Percentiles rank a stretch among this genome's conserved stretches.
These are phyloP conservation scores for Scaptomyza cyrtandrae DNA, from an alignment of 2,888 invertebrate genomes.

Conservation along the genomic window DNA sequence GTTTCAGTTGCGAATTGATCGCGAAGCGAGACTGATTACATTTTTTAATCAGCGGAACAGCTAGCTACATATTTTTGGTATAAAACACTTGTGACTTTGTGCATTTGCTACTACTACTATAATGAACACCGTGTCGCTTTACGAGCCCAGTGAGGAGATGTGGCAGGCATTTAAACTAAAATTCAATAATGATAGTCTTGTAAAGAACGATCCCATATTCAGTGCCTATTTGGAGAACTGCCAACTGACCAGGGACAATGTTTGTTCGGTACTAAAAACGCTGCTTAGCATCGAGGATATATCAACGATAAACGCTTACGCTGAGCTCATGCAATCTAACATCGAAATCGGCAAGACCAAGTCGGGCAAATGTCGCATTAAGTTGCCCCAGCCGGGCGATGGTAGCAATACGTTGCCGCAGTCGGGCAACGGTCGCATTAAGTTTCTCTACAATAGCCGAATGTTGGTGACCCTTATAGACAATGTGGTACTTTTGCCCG, in stretches of 20 bases:
- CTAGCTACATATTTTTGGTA: not conserved
- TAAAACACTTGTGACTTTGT: not conserved
- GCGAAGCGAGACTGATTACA: not conserved
- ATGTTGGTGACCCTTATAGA: conserved; percentile 17
- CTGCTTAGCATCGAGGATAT: conserved; percentile 79
- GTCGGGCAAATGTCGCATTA: not conserved
- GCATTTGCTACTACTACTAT: not conserved
- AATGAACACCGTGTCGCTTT: not conserved
- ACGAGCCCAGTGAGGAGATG: conserved; percentile 28
- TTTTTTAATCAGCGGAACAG: not conserved
- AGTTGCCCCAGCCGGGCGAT: not conserved
- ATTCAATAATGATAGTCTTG: conserved; percentile 34
- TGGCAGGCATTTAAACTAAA: conserved; percentile 17
- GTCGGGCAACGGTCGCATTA: not conserved
- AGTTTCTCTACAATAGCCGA: not conserved
- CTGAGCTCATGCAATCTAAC: conserved; percentile 38
- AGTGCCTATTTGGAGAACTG: conserved; percentile 40
- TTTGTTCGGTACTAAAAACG: conserved; percentile 48
- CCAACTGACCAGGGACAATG: conserved; percentile 53
- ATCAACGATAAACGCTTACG: conserved; percentile 49
- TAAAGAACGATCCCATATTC: conserved; percentile 10
- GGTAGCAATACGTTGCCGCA: conserved; percentile 2
- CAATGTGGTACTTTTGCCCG: conserved; percentile 8
- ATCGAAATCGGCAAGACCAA: not conserved
- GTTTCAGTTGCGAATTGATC: conserved; percentile 17